These are phyloP conservation scores for Cephus runcator DNA, from an alignment of 2,888 invertebrate genomes.

Conservation along the genomic window DNA sequence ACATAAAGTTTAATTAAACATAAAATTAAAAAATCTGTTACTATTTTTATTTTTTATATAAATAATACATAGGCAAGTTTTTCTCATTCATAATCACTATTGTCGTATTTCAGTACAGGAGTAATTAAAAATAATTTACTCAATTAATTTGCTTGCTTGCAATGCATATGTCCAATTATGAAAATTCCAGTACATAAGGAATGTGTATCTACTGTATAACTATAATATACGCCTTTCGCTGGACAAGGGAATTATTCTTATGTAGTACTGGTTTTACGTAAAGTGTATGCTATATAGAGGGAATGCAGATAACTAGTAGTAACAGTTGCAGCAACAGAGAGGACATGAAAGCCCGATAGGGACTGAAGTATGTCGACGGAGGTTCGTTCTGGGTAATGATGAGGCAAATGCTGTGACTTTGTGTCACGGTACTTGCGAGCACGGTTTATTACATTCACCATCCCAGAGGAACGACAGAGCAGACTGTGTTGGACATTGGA, in stretches of 20 bases:
- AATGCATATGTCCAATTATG: not conserved
- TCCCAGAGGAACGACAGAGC: not conserved
- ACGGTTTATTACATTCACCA: not conserved
- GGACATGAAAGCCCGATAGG: not conserved
- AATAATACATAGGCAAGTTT: not conserved
- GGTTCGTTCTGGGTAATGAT: not conserved
- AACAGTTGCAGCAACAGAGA: not conserved
- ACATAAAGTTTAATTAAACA: not conserved
- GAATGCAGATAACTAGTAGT: not conserved
- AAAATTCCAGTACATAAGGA: not conserved
- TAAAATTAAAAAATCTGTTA: not conserved
- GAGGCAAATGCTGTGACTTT: not conserved
- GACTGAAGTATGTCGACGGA: not conserved
- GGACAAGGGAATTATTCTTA: not conserved
- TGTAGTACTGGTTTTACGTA: not conserved
- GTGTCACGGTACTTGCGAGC: not conserved
- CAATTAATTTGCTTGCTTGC: not conserved
- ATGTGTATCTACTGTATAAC: not conserved
- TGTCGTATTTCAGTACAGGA: not conserved
- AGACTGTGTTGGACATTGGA: not conserved
- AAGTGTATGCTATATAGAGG: not conserved
- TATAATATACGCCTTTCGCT: not conserved
- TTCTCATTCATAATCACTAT: not conserved
- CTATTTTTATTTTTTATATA: not conserved
- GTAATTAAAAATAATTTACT: not conserved